These are phyloP conservation scores for Melangyna quadrimaculata DNA, from an alignment of 2,888 invertebrate species.

Conservation along the genomic window DNA sequence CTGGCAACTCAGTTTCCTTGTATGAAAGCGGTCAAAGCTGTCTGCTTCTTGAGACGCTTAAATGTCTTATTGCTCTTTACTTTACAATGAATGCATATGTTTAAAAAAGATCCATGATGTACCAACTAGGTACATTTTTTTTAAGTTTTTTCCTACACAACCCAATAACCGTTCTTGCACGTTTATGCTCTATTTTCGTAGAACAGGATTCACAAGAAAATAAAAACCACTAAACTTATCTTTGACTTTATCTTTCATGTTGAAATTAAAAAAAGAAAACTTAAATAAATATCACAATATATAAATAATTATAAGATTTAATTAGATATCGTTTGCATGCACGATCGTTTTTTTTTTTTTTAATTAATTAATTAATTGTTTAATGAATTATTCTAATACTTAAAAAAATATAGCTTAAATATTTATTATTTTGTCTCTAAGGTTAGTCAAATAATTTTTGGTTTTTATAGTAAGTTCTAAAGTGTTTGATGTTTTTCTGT, in stretches of 20 bases:
- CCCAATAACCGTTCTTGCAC: no score
- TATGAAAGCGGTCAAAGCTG: no score
- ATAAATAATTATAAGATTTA: slow-evolving; percentile 32
- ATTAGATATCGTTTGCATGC: background rate
- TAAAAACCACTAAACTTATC: slow-evolving; percentile 25
- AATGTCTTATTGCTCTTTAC: no score
- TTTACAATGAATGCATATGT: no score
- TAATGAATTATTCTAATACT: slow-evolving; percentile 1
- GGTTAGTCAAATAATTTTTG: slow-evolving; percentile 56
- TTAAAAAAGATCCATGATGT: no score
- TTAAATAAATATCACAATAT: slow-evolving; percentile 71
- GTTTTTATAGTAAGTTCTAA: slow-evolving; percentile 47
- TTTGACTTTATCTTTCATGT: slow-evolving; percentile 45
- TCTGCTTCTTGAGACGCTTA: no score
- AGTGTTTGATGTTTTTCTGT: background rate
- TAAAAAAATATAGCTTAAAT: slow-evolving; percentile 7
- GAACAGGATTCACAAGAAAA: background rate
- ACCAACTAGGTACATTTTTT: no score
- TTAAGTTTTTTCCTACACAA: no score
- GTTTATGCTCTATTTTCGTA: no score
- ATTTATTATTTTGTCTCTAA: slow-evolving; percentile 33
- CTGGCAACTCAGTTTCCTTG: no score
- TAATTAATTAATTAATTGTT: background rate
- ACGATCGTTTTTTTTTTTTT: background rate
- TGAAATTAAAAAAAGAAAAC: slow-evolving; percentile 24